Evolutionary conservation across 1,140 invertebrate species (phyloP), one percentile per base, ranked within the genome.

Genomic region (Drosophila setifemur): DNA sequence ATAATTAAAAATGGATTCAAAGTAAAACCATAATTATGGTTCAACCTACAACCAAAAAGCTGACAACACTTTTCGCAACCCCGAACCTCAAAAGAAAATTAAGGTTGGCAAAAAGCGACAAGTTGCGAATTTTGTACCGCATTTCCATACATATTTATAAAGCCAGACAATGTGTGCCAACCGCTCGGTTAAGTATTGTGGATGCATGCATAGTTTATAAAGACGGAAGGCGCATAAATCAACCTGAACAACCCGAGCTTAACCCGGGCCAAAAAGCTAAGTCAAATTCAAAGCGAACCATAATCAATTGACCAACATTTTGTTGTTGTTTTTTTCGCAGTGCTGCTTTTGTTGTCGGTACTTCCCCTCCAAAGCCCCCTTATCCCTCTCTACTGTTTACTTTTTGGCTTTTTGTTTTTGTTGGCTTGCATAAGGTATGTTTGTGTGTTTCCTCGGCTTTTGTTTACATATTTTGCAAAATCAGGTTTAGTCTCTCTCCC

Each of bases 1-100:
- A 74, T 75, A 64, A 77, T 83, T 82, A 83, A 55, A 54, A 47
- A 50, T 28, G 54, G 70, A 83, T 69, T 73, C 21, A 53, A 64
- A 54, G 33, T 11, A 14, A 70, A 54, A 72, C 50, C 58, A 53
- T 83, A 67, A 73, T 66, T 69, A 35, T 63, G 52, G 42, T 45
- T 31, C 54, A 37, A 50, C 52, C 57, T 29, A 63, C 58, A 48
- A 29, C 37, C 68, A 63, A 16, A 64, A 55, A 54, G 44, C 21
- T 28, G 33, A 47, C 57, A 69, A 25, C 28, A 25, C 28, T 29
- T 81, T 48, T 75, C 50, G 77, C 60, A 69, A 81, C 18, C 26
- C 14, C 26, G 9, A 40, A 35, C n/a, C 25, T 5, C 70, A 70
- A 64, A 48, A 73, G 69, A 76, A n/a, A n/a, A n/a, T n/a, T 12